These are phyloP conservation scores for Novumbra hubbsi DNA, from an alignment of 2,797 vertebrate genomes.

Conservation along the genomic window DNA sequence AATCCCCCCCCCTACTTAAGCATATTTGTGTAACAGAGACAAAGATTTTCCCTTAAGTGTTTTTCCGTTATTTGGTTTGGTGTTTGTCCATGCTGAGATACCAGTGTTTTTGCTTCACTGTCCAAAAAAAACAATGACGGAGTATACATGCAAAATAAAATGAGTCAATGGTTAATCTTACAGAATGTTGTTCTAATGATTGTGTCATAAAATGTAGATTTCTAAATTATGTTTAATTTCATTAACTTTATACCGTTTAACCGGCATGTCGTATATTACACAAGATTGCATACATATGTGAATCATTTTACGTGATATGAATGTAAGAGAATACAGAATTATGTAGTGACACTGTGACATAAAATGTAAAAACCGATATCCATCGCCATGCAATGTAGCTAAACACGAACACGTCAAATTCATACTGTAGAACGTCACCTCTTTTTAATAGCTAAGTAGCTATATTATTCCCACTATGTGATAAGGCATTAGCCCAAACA, in stretches of 20 bases:
- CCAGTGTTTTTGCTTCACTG: conserved; percentile 1
- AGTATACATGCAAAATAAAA: not conserved
- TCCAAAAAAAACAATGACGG: not conserved
- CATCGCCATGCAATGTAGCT: not conserved
- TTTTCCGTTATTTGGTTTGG: conserved; percentile 31
- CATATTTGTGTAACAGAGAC: conserved; percentile 25
- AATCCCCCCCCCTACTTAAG: conserved; percentile 34
- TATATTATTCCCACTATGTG: conserved; percentile 15
- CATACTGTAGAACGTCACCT: conserved; percentile 8
- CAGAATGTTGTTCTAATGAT: not conserved
- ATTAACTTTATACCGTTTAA: not conserved
- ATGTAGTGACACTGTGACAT: too few species aligned
- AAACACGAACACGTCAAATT: not conserved
- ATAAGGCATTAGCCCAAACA: conserved; percentile 49
- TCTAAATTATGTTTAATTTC: not conserved
- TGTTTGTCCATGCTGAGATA: conserved; percentile 24
- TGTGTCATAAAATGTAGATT: not conserved
- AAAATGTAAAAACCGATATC: not conserved
- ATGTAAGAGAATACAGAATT: too few species aligned
- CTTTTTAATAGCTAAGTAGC: conserved; percentile 59
- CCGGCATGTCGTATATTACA: not conserved
- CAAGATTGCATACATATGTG: not conserved
- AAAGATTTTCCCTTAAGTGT: not conserved
- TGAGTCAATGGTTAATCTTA: not conserved
- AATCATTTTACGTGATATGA: not conserved